Conservation (phyloP, 35 echinoderm and acorn worm genomes). For the Anneissia japonica region DNA sequence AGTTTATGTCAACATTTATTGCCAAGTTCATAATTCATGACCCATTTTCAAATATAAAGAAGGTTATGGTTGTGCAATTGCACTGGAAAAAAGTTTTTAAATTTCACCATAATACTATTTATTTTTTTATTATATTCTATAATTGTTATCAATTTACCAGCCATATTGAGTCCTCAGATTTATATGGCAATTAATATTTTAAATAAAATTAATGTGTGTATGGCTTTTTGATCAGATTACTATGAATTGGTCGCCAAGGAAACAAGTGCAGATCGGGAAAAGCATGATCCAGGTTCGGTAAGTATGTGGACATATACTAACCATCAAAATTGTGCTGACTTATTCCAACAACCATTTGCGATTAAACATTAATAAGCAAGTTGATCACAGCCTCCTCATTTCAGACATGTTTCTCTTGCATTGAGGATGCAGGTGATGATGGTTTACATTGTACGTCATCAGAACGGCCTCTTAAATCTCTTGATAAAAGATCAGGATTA, state of each 20-base stretch:
- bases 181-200: no score
- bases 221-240: slow-evolving; percentile 13
- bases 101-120: background rate
- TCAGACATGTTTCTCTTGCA: background rate
- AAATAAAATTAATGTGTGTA: no score
- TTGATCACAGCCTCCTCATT: background rate
- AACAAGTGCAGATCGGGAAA: slow-evolving; percentile 32
- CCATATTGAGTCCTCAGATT: no score
- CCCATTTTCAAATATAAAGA: background rate
- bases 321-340: background rate
- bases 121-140: background rate
- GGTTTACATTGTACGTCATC: background rate
- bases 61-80: background rate
- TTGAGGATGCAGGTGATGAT: background rate
- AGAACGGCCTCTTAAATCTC: background rate
- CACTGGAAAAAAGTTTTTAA: background rate
- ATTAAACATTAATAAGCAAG: background rate
- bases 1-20: background rate
- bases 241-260: slow-evolving; percentile 22
- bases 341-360: background rate
- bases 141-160: background rate
- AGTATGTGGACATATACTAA: slow-evolving; percentile 1
- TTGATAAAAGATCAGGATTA: no score
- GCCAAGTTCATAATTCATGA: background rate
- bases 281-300: slow-evolving; percentile 29